A percentile compares a stretch with the other conserved stretches of the same genome.
Evolutionary conservation across 1,140 invertebrate species (phyloP).

Genomic region (Metaphire vulgaris): DNA sequence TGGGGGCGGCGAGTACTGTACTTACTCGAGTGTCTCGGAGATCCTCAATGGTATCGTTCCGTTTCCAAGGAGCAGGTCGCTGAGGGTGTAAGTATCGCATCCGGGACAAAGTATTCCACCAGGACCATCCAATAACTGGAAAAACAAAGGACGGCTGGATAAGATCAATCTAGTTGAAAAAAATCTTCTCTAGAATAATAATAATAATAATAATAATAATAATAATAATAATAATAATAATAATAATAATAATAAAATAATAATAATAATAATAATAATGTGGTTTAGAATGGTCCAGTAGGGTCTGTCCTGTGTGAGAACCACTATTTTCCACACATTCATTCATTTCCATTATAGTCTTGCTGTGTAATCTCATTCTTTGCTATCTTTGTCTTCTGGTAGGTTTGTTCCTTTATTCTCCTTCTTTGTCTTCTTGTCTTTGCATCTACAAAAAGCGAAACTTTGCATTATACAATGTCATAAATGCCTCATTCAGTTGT

Average conservation of each 20-base stretch:
- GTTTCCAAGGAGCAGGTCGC: background rate
- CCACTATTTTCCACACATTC: background rate
- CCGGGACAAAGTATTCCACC: background rate
- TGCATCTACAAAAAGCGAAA: no score
- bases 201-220: background rate
- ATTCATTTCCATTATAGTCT: no score
- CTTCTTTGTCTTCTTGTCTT: no score
- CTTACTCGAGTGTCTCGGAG: background rate
- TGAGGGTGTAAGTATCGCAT: background rate
- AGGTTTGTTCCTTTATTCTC: no score
- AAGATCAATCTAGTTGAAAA: background rate
- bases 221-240: background rate
- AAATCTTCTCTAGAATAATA: background rate
- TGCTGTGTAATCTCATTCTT: no score
- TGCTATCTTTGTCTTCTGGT: no score
- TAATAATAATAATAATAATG: background rate
- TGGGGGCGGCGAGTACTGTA: no score
- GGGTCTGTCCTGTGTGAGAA: background rate
- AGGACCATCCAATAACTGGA: background rate
- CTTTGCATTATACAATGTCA: no score
- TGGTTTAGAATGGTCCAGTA: background rate
- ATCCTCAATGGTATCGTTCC: background rate
- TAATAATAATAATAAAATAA: background rate
- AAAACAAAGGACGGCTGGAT: background rate
- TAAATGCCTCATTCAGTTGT: no score